Base-by-base conservation (phyloP, 2,113 vertebrate genomes). In the Hippocampus zosterae region DNA sequence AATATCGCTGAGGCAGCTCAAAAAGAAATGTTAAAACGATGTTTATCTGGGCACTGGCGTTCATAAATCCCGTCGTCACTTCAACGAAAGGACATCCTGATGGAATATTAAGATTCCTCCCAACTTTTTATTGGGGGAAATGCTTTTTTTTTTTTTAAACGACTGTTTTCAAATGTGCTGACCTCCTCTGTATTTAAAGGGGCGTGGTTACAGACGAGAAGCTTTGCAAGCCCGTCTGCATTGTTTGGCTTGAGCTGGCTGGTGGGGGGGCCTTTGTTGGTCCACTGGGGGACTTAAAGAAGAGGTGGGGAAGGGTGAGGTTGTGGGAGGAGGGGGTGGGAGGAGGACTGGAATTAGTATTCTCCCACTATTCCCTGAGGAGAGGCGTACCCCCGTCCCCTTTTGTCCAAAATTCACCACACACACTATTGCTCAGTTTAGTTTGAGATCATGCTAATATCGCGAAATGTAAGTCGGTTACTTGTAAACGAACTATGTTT, bases 311-410 rank as follows among this genome's bases (percentile, higher is more conserved):
- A 80, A 75, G 81, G 82, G 88, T 67, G 73, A 86, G 42, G 42
- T 10, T 5, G 46, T 12, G 46, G 46, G 8, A 1, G 87, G 83
- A 3, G 87, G 87, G 80, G 76, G 81, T 81, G 88, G 67, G n/a
- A n/a, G n/a, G n/a, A n/a, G 73, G 87, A 74, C 83, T 75, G 75
- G 88, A 91, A 93, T 92, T 92, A 93, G 89, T 91, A 92, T 92
- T 91, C 91, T 91, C 77, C 86, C 79, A 73, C 86, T 84, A 86
- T 90, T 85, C 90, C 81, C 86, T 11, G 67, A 77, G 75, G 84
- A 86, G 82, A 77, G 75, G 73, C 84, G 83, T 76, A 76, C 87
- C 85, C 85, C 74, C 67, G 78, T 78, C 78, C 70, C 76, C 81
- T 87, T 89, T 89, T 89, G 81, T 87, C 76, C 84, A 68, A 62